These are phyloP conservation scores for Drosophila setifemur DNA, from an alignment of 1,140 invertebrate species.

Conservation along the genomic window DNA sequence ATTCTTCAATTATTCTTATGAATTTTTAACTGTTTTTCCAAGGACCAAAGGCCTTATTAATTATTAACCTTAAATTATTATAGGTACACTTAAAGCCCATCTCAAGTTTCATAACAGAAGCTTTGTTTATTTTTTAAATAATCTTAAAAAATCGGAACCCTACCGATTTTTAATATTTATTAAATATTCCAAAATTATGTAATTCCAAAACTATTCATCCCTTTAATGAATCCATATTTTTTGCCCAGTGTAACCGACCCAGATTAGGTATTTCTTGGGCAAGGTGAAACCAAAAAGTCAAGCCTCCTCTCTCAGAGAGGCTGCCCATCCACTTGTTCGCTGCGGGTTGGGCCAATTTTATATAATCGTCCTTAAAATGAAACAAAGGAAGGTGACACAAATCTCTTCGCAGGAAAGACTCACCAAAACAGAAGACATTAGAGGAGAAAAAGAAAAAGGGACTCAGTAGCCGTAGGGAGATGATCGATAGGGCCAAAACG, in stretches of 20 bases:
- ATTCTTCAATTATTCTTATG: too few species aligned
- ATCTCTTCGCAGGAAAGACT: constrained; percentile 57
- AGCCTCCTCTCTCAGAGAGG: constrained; percentile 44
- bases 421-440: constrained; percentile 18
- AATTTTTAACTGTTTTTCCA: too few species aligned
- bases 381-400: constrained; percentile 61
- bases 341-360: constrained; percentile 44
- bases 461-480: constrained; percentile 8
- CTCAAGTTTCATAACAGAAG: too few species aligned
- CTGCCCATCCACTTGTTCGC: constrained; percentile 60
- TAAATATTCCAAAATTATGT: too few species aligned
- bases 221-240: too few species aligned
- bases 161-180: too few species aligned
- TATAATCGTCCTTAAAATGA: constrained; percentile 49
- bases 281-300: constrained; percentile 75
- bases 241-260: constrained; percentile 17
- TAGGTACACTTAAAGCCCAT: too few species aligned
- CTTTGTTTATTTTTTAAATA: too few species aligned
- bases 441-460: neutral
- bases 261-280: constrained; percentile 34
- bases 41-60: too few species aligned
- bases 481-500: constrained; percentile 30
- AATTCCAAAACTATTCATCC: too few species aligned
- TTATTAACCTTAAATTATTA: too few species aligned
- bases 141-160: too few species aligned